phyloP scores from a whole-genome alignment of 2,113 vertebrate species.

The Rana temporaria region DNA sequence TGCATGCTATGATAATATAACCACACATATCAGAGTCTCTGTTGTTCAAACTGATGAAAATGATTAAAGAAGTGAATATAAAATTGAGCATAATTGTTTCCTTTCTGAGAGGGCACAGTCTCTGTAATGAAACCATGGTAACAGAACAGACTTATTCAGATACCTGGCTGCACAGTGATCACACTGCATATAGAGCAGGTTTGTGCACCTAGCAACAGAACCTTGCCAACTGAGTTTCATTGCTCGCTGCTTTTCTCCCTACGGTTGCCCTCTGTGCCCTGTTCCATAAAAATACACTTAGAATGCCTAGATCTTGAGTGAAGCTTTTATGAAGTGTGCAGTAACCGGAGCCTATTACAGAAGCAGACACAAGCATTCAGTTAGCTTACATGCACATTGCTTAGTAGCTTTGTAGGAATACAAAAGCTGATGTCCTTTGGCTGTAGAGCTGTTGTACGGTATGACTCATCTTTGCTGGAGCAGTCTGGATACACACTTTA shows the following conservation, averaged over 20 bases:
- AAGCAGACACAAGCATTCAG: slow-evolving; percentile 56
- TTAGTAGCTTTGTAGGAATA: slow-evolving; percentile 56
- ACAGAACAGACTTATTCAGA: slow-evolving; percentile 58
- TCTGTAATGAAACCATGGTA: slow-evolving; percentile 70
- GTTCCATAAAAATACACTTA: slow-evolving; percentile 2
- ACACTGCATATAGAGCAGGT: slow-evolving; percentile 61
- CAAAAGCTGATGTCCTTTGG: slow-evolving; percentile 56
- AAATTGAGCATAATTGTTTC: slow-evolving; percentile 66
- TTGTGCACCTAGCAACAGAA: slow-evolving; percentile 63
- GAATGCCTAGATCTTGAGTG: background rate
- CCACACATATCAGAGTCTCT: slow-evolving; percentile 30
- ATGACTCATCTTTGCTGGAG: slow-evolving; percentile 61
- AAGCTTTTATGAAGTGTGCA: slow-evolving; percentile 37
- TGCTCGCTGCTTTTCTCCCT: slow-evolving; percentile 41
- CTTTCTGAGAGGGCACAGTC: slow-evolving; percentile 63
- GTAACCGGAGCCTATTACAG: slow-evolving; percentile 49
- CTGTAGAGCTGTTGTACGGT: slow-evolving; percentile 56
- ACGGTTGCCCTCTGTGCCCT: slow-evolving; percentile 50
- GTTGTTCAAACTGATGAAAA: slow-evolving; percentile 59
- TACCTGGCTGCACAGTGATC: slow-evolving; percentile 61
- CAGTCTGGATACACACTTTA: slow-evolving; percentile 57
- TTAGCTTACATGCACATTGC: slow-evolving; percentile 47
- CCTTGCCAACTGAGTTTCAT: slow-evolving; percentile 56
- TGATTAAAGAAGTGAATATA: slow-evolving; percentile 61
- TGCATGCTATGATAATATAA: background rate